A percentile compares a stretch with the other conserved stretches of the same genome.
phyloP scores from a whole-genome alignment of 23 tunicate species.

The Oikopleura dioica region DNA sequence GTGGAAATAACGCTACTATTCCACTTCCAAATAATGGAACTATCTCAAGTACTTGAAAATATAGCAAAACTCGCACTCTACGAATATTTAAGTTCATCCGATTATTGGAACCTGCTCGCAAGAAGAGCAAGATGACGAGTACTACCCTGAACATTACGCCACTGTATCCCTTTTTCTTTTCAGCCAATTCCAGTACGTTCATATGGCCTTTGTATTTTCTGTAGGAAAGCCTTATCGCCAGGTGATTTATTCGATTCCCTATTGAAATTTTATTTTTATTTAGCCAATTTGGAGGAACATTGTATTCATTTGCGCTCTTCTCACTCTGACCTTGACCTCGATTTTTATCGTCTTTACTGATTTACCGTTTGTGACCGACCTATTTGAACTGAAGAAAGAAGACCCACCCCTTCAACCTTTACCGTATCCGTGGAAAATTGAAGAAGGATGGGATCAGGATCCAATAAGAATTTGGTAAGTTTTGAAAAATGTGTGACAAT shows the following conservation, averaged over 20 bases:
- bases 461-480: too few relatives aligned
- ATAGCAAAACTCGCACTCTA: too few relatives aligned
- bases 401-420: neutral
- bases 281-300: too few relatives aligned
- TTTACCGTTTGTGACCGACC: neutral
- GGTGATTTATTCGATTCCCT: neutral
- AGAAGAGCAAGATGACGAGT: too few relatives aligned
- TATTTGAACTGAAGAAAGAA: neutral
- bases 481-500: too few relatives aligned
- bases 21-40: too few relatives aligned
- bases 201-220: neutral
- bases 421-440: too few relatives aligned
- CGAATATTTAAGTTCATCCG: too few relatives aligned
- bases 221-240: neutral
- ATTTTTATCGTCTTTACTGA: neutral
- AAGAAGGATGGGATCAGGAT: too few relatives aligned
- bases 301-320: neutral
- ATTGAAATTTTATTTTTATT: too few relatives aligned
- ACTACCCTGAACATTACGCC: neutral
- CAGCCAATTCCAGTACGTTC: neutral
- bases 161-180: neutral
- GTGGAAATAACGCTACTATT: neutral
- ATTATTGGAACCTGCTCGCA: too few relatives aligned
- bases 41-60: too few relatives aligned
- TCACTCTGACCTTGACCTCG: neutral